phyloP scores from a whole-genome alignment of 2,888 invertebrate genomes.

The Sisyra nigra region DNA sequence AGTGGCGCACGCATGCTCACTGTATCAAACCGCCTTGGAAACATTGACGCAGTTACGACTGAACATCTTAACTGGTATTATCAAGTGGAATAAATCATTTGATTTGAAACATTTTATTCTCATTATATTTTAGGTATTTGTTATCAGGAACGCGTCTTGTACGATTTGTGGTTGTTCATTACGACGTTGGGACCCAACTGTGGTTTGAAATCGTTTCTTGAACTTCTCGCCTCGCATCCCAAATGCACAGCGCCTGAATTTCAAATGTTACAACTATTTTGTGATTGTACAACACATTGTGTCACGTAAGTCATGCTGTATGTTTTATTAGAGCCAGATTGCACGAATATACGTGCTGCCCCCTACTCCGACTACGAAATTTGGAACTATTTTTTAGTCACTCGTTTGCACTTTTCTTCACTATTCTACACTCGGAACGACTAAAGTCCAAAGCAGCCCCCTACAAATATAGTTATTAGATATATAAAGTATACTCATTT shows the following conservation, averaged over 20 bases:
- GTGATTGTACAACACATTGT: constrained; percentile 90
- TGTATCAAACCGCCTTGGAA: constrained; percentile 81
- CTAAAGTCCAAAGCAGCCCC: no score
- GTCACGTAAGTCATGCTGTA: constrained; percentile 62
- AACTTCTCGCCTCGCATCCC: constrained; percentile 64
- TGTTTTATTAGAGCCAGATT: constrained; percentile 1
- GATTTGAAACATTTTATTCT: background rate
- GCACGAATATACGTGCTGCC: no score
- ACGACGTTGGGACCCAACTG: constrained; percentile 76
- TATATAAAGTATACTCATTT: no score
- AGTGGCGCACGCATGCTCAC: constrained; percentile 73
- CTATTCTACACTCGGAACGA: no score
- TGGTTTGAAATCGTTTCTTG: constrained; percentile 77
- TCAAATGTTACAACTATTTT: constrained; percentile 82
- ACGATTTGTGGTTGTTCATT: constrained; percentile 82
- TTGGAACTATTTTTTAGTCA: no score
- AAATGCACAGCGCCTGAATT: constrained; percentile 77
- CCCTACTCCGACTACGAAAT: no score
- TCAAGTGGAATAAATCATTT: no score
- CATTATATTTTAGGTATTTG: constrained; percentile 58
- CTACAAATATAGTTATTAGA: no score
- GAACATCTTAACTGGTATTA: constrained; percentile 77
- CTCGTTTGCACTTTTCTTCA: no score
- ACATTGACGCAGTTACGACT: constrained; percentile 81
- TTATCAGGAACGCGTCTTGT: constrained; percentile 80